Percentiles rank a stretch among this genome's conserved stretches.
These are phyloP conservation scores for Cephus cinctus DNA, from an alignment of 1,140 invertebrate species.

Conservation along the genomic window DNA sequence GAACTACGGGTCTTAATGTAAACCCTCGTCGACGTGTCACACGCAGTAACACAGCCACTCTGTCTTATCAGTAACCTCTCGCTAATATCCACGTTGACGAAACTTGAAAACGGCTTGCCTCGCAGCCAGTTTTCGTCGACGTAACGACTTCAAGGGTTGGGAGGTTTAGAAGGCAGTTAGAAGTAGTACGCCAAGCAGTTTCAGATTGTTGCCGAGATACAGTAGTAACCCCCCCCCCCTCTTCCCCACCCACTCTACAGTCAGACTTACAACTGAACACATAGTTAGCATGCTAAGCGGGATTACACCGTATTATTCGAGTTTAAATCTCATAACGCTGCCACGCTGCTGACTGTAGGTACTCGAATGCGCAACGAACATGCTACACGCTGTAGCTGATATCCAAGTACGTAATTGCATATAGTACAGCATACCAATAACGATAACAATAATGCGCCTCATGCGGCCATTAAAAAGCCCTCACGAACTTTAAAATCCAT, in stretches of 20 bases:
- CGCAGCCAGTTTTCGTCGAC: background rate
- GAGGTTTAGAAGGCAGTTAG: background rate
- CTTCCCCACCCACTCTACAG: background rate
- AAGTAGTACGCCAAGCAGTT: conserved; percentile 17
- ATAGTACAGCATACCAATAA: background rate
- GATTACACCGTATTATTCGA: conserved; percentile 26
- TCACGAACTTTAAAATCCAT: background rate
- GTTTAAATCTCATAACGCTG: conserved; percentile 24
- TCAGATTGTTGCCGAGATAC: conserved; percentile 27
- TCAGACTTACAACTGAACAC: conserved; percentile 25
- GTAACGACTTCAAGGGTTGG: background rate
- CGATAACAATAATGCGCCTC: background rate
- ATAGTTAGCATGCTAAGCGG: conserved; percentile 26
- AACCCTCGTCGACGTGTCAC: too few species aligned
- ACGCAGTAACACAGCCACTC: conserved; percentile 12
- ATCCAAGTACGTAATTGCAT: too few species aligned
- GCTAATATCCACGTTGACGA: conserved; percentile 3
- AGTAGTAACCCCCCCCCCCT: conserved; percentile 1
- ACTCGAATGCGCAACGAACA: too few species aligned
- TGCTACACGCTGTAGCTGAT: too few species aligned
- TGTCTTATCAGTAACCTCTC: background rate
- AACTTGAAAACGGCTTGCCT: too few species aligned
- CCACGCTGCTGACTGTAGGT: too few species aligned
- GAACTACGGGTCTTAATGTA: too few species aligned
- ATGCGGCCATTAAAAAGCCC: background rate